phyloP scores from a whole-genome alignment of 2,797 vertebrate genomes.

The Sardinella longiceps region DNA sequence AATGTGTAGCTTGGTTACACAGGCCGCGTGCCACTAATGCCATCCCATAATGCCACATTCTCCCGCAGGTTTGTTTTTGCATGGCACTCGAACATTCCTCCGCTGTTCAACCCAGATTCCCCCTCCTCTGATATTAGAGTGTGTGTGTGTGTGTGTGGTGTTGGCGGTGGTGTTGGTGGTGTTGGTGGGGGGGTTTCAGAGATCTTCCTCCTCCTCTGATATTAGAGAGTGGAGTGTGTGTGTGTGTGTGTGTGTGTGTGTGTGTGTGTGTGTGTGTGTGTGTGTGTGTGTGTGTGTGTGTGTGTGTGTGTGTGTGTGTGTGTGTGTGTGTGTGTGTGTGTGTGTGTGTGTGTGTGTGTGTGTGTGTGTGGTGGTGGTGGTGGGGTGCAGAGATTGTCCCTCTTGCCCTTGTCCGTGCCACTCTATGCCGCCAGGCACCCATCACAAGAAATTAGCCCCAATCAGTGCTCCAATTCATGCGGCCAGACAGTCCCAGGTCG shows the following conservation, averaged over 20 bases:
- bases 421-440: conserved; percentile 27
- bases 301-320: too few species aligned
- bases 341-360: too few species aligned
- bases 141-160: background rate
- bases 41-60: conserved; percentile 51
- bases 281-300: too few species aligned
- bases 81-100: conserved; percentile 36
- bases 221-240: too few species aligned
- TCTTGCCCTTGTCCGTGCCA: conserved; percentile 16
- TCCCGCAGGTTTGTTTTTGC: conserved; percentile 51
- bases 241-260: too few species aligned
- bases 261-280: background rate
- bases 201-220: too few species aligned
- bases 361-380: too few species aligned
- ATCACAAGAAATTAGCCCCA: conserved; percentile 49
- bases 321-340: too few species aligned
- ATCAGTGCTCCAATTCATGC: conserved; percentile 39
- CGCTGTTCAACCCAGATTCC: background rate
- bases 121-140: background rate
- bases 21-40: conserved; percentile 22
- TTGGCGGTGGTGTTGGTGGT: too few species aligned
- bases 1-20: background rate
- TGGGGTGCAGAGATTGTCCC: background rate
- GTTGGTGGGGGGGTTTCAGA: too few species aligned
- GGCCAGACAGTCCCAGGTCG: background rate